A percentile compares a stretch with the other conserved stretches of the same genome.
Evolutionary conservation across 2,797 vertebrate species (phyloP).

Genomic region (Tolypeutes matacus): DNA sequence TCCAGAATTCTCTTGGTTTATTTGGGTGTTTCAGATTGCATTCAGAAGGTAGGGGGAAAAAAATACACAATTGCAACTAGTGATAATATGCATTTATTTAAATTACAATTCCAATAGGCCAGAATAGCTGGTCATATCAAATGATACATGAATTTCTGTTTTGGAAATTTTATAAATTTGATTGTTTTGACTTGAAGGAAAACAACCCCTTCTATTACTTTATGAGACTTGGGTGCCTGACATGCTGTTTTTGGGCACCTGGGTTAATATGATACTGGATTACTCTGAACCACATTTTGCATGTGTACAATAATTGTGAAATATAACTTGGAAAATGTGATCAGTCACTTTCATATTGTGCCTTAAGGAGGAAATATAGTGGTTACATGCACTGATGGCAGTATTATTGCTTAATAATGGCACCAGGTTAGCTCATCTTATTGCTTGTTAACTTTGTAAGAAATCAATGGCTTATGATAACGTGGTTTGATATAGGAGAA

Average conservation of each 20-base stretch:
- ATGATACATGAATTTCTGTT: constrained; percentile 49
- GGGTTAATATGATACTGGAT: constrained; percentile 73
- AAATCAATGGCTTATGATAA: constrained; percentile 85
- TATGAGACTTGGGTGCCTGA: constrained; percentile 32
- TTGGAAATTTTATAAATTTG: constrained; percentile 49
- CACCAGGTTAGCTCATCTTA: constrained; percentile 84
- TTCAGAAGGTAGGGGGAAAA: constrained; percentile 50
- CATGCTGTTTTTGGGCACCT: constrained; percentile 59
- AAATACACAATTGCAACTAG: not conserved
- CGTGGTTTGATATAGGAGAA: constrained; percentile 83
- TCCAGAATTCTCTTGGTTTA: constrained; percentile 23
- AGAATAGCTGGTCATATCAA: constrained; percentile 8
- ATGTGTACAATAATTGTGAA: constrained; percentile 83
- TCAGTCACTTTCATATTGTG: constrained; percentile 82
- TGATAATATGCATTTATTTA: constrained; percentile 25
- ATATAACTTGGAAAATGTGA: constrained; percentile 83
- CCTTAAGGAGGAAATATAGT: constrained; percentile 84
- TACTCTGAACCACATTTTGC: constrained; percentile 77
- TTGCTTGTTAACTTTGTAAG: constrained; percentile 87
- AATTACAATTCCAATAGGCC: not conserved
- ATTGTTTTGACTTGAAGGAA: constrained; percentile 36
- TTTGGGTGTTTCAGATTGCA: constrained; percentile 25
- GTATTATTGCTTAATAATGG: constrained; percentile 81
- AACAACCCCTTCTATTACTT: constrained; percentile 48
- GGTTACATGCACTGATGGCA: constrained; percentile 84